Base-by-base conservation (phyloP, 2,888 invertebrate genomes). In the Philopedon plagiatum region DNA sequence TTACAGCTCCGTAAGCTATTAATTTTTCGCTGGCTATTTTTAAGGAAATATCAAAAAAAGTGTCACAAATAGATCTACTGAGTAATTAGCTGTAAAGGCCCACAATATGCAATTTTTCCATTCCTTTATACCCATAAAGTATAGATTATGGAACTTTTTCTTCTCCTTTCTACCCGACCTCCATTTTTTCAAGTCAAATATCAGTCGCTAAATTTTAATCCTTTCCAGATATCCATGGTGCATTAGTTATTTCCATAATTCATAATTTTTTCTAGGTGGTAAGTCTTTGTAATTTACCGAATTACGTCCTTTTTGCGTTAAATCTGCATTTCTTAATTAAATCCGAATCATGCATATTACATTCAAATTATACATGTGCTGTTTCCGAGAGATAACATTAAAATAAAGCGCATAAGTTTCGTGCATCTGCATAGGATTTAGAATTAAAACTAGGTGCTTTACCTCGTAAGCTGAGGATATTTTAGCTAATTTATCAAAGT, bases 401-500 rank as follows among this genome's bases (percentile, higher is more conserved):
- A 44, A 41, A 60, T 60, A 60, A 60, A 60, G 41, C 41, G 60
- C 41, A 44, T 41, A 60, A 60, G 39, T 60, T 60, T 60, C 41
- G 60, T 60, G 60, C 60, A 60, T 60, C 60, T 60, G 60, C 41
- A 44, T 44, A 44, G 41, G 41, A 41, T 60, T 44, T 18, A 26
- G 26, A 60, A 60, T 60, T 60, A 60, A 29, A 60, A 44, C 41
- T 60, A 29, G 41, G 41, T 60, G 26, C 44, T 60, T 23, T 44
- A 60, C 41, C 44, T 29, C 37, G 60, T 60, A 29, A 39, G 26
- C 41, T 39, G 60, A 29, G 41, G 39, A 60, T 60, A 60, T 60
- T 60, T 29, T 60, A 44, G 39, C 26, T 60, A 60, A 60, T 60
- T 60, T 60, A 60, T 60, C 60, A 41, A 41, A 60, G 60, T 60